Percentiles rank a stretch among this genome's conserved stretches.
These are phyloP conservation scores for Belgica antarctica DNA, from an alignment of 2,888 invertebrate genomes.

Conservation along the genomic window DNA sequence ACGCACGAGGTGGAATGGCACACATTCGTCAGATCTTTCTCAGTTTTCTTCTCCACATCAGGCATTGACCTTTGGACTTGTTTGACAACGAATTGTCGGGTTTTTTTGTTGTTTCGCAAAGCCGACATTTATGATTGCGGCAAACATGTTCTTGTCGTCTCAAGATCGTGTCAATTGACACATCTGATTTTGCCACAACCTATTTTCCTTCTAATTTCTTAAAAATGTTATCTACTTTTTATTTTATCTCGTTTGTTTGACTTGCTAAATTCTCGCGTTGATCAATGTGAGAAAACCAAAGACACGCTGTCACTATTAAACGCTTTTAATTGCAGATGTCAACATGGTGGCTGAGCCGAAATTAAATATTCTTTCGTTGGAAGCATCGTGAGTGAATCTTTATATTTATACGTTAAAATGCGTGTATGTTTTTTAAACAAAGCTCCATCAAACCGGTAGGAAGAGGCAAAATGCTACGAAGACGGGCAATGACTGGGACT, in stretches of 20 bases:
- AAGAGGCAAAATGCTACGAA: constrained; percentile 62
- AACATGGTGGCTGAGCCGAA: constrained; percentile 71
- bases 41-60: neutral
- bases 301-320: too few relatives aligned
- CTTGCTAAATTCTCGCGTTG: too few relatives aligned
- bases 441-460: constrained; percentile 63
- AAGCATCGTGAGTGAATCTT: constrained; percentile 39
- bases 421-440: constrained; percentile 57
- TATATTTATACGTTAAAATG: neutral
- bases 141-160: too few relatives aligned
- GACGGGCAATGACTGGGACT: constrained; percentile 64
- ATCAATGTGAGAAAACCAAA: too few relatives aligned
- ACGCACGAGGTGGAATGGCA: neutral
- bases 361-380: constrained; percentile 38
- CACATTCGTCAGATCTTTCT: neutral
- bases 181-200: neutral
- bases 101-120: neutral
- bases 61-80: constrained; percentile 19
- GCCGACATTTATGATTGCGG: neutral
- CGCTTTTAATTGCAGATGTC: constrained; percentile 60
- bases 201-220: too few relatives aligned
- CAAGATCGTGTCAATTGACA: neutral
- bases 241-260: too few relatives aligned
- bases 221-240: too few relatives aligned
- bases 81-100: neutral